Base-by-base conservation (phyloP, 2,888 invertebrate species). In the Phyllotreta striolata region DNA sequence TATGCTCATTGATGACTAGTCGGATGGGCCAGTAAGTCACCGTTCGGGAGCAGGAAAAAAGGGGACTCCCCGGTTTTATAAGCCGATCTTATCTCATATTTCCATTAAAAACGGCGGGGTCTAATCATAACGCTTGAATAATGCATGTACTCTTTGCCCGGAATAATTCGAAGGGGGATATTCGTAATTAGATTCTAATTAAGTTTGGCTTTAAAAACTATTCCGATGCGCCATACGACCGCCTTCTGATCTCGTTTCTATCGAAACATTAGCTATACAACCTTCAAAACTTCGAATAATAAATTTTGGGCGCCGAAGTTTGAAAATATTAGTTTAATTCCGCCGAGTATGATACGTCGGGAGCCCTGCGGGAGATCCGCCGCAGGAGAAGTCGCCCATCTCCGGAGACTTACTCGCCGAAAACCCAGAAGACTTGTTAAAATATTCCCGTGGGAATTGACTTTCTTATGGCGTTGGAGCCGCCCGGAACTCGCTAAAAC, bases 381-480 rank as follows among this genome's bases (percentile, higher is more conserved):
- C 73, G 24, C 72, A 59, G 70, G 73, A 74, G 73, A 74, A 74
- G 73, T 73, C 74, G 61, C 67, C 67, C 67, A 70, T 70, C 79
- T 78, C 78, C 63, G 63, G 79, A 79, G 80, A 76, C 69, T 73
- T 73, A 75, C 72, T 56, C 71, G 64, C 70, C 70, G 74, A 75
- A 71, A 78, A 79, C 80, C 10, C 81, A 71, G 73, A 78, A 77
- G 80, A 80, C 77, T 79, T 79, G 77, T 79, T 80, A 77, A 74
- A 77, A 78, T 75, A 79, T 78, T 76, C 78, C 81, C 74, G 73
- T 76, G 69, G 80, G 80, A 81, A 81, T 81, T 80, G 70, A 70
- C 63, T 69, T 75, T 68, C 77, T 78, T 79, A 79, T 80, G 78
- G 74, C 68, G 38, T 6, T 55, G 55, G 55, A 73, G 67, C 70